Conservation (phyloP, 2,888 invertebrate species). For the Ariolimax columbianus region DNA sequence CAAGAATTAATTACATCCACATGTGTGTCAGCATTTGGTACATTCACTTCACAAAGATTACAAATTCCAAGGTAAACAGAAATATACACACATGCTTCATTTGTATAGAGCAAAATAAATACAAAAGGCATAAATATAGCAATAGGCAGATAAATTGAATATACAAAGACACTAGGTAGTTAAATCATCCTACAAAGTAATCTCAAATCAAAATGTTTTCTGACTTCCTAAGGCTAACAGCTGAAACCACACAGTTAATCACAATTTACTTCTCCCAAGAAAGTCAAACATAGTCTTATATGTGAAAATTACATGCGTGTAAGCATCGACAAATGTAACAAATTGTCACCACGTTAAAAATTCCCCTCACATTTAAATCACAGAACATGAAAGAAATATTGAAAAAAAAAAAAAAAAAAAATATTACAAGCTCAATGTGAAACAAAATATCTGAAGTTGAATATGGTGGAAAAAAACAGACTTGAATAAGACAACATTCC, state of each 20-base stretch:
- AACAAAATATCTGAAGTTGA: constrained; percentile 19
- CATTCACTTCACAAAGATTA: neutral
- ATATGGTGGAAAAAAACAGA: constrained; percentile 24
- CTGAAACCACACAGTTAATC: neutral
- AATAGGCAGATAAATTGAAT: neutral
- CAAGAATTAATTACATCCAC: constrained; percentile 4
- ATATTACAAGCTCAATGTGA: neutral
- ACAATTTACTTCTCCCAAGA: neutral
- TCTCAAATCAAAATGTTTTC: constrained; percentile 7
- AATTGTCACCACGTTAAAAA: constrained; percentile 13
- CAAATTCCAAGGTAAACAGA: neutral
- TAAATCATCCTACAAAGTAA: constrained; percentile 7
- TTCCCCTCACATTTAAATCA: constrained; percentile 22
- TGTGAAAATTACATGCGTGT: constrained; percentile 2
- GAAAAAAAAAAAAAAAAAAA: neutral
- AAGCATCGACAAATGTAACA: constrained; percentile 10
- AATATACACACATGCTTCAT: constrained; percentile 20
- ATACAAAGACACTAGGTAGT: constrained; percentile 4
- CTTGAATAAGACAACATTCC: neutral
- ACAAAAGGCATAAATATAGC: constrained; percentile 16
- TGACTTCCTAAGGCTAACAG: neutral
- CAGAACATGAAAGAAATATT: neutral
- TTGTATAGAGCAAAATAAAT: constrained; percentile 13
- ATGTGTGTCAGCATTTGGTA: neutral
- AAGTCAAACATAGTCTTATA: neutral